Base-by-base conservation (phyloP, 2,113 vertebrate genomes). In the Vulpes ferrilata region DNA sequence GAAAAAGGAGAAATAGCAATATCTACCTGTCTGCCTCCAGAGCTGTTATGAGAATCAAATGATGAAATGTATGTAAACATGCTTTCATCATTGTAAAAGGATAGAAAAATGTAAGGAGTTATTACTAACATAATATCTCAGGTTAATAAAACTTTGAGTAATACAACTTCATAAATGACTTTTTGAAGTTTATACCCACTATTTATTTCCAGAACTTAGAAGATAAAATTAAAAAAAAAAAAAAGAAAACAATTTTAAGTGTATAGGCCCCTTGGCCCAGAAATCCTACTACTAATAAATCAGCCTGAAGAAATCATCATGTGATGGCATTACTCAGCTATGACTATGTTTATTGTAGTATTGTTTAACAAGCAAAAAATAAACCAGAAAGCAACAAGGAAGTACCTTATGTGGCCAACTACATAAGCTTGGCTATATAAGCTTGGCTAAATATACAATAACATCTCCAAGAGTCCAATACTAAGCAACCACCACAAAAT, bases 151-250 rank as follows among this genome's bases (percentile, higher is more conserved):
- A 95, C 17, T 69, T 51, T 55, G 27, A 93, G 30, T 16, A 32
- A 90, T 25, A 35, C 89, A 78, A 59, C n/a, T 10, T 89, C 78
- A 62, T 35, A 95, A 94, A 95, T 83, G 20, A 7, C 51, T 86
- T 94, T 92, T 92, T 57, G n/a, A 90, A 96, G 43, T 64, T 1
- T 59, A 90, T 27, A 48, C 32, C 78, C 43, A 25, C 55, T 84
- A 43, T 53, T 25, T 32, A 53, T 90, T 86, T 89, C 32, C 19
- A 76, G 22, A 92, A 94, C 19, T 64, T 64, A 84, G 65, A 93
- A 84, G 80, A 93, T 38, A 15, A 73, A 60, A 15, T 65, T 3
- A 35, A 73, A 76, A 89, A 25, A 22, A n/a, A 2, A n/a, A 73
- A 76, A 89, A 25, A 22, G 19, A 35, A 2, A 67, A 65, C 64